phyloP scores from a whole-genome alignment of 2,888 invertebrate genomes.

The Candidula unifasciata region DNA sequence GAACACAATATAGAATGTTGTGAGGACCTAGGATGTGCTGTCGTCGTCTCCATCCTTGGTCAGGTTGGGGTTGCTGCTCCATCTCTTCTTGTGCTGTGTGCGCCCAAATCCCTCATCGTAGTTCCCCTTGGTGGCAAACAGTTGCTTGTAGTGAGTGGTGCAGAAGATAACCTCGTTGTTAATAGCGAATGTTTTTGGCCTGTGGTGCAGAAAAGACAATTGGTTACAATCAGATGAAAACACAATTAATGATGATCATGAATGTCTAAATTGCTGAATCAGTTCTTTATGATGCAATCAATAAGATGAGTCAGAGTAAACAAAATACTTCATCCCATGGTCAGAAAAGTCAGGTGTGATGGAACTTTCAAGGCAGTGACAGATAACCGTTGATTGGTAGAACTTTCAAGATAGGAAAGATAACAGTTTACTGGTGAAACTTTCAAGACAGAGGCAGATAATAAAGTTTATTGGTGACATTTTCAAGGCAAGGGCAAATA shows the following conservation, averaged over 20 bases:
- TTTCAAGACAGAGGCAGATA: too few species aligned
- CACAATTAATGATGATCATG: not conserved
- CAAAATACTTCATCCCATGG: too few species aligned
- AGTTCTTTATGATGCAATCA: too few species aligned
- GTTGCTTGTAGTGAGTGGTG: conserved; percentile 93
- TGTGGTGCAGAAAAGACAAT: conserved; percentile 76
- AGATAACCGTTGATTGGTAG: too few species aligned
- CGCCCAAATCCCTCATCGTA: conserved; percentile 74
- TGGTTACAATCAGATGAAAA: not conserved
- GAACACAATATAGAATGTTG: not conserved
- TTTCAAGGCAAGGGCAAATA: too few species aligned
- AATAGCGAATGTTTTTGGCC: conserved; percentile 94
- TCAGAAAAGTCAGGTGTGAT: too few species aligned
- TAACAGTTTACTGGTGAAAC: too few species aligned
- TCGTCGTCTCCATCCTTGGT: not conserved
- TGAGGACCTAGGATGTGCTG: not conserved
- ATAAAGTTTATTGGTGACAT: too few species aligned
- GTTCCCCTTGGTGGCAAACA: conserved; percentile 82
- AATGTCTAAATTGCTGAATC: too few species aligned
- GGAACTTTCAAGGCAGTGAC: too few species aligned
- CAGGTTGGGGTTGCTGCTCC: conserved; percentile 63
- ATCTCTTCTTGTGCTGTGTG: conserved; percentile 72
- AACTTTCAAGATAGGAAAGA: too few species aligned
- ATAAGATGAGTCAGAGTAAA: too few species aligned
- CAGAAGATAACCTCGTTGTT: conserved; percentile 94